These are phyloP conservation scores for Drosophila suboccidentalis DNA, from an alignment of 2,888 invertebrate genomes.

Conservation along the genomic window DNA sequence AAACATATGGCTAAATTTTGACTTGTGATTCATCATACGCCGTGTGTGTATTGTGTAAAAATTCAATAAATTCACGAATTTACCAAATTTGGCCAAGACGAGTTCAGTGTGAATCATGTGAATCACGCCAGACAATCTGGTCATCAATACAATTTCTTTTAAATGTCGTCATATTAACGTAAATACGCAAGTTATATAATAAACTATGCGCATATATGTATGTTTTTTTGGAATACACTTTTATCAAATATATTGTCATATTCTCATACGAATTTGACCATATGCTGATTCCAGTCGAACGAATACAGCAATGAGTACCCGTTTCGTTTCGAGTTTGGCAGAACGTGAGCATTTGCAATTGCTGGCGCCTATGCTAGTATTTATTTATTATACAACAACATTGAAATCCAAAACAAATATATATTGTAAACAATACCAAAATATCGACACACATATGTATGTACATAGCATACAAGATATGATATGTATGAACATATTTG, in stretches of 20 bases:
- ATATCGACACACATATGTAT: conserved; percentile 21
- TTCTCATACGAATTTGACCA: conserved; percentile 11
- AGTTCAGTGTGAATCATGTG: conserved; percentile 48
- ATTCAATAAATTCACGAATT: conserved; percentile 36
- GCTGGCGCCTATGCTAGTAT: conserved; percentile 47
- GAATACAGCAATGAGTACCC: conserved; percentile 10
- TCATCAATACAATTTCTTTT: conserved; percentile 38
- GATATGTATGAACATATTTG: conserved; percentile 25
- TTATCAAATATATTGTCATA: not conserved
- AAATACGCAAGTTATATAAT: conserved; percentile 20
- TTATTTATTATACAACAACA: conserved; percentile 44
- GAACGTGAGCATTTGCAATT: conserved; percentile 51
- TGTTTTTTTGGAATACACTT: not conserved
- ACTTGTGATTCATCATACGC: conserved; percentile 38
- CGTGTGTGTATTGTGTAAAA: conserved; percentile 27
- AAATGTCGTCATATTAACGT: conserved; percentile 22
- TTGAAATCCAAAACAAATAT: conserved; percentile 36
- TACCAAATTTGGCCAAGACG: conserved; percentile 50
- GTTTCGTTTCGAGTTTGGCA: conserved; percentile 7
- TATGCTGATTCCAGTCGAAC: conserved; percentile 11
- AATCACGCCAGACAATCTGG: conserved; percentile 12
- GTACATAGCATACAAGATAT: conserved; percentile 9
- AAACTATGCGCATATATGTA: not conserved
- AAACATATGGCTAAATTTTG: conserved; percentile 33
- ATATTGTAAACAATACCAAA: conserved; percentile 50